Conservation (phyloP, 2,113 vertebrate genomes). For the Symphodus melops region DNA sequence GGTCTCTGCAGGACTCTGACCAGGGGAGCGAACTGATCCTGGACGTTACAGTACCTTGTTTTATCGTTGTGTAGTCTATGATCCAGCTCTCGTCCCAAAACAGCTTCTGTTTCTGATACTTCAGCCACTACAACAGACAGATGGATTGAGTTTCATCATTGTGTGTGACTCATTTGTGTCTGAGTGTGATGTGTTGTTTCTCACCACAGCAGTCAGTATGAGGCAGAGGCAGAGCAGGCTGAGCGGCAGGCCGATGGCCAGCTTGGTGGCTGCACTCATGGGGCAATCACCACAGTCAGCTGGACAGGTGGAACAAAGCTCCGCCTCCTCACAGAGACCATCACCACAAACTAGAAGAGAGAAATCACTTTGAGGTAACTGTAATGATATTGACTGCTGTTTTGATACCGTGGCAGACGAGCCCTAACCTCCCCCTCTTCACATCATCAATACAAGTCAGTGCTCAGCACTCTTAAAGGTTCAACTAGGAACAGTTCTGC, state of each 20-base stretch:
- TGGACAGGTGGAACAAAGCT: slow-evolving; percentile 84
- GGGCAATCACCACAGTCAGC: slow-evolving; percentile 87
- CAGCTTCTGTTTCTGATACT: slow-evolving; percentile 90
- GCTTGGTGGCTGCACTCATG: slow-evolving; percentile 72
- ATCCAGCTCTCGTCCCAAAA: slow-evolving; percentile 91
- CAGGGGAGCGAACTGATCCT: not conserved
- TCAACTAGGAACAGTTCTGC: no score
- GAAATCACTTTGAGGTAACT: no score
- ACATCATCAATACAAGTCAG: no score
- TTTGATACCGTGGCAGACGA: no score
- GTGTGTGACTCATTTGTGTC: not conserved
- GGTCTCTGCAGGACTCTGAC: no score
- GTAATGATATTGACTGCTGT: no score
- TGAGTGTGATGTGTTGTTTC: slow-evolving; percentile 20
- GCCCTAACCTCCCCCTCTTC: no score
- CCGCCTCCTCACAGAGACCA: slow-evolving; percentile 83
- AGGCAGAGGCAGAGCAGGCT: slow-evolving; percentile 83
- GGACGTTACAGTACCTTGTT: slow-evolving; percentile 80
- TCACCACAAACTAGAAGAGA: slow-evolving; percentile 84
- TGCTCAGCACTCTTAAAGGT: no score
- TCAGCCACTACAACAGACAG: slow-evolving; percentile 80
- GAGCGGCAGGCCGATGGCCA: slow-evolving; percentile 83
- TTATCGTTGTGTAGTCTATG: slow-evolving; percentile 85
- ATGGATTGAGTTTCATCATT: not conserved
- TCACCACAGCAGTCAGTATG: slow-evolving; percentile 80